These are phyloP conservation scores for Tanaodytes sp. DNA, from an alignment of 2,888 invertebrate genomes.

Conservation along the genomic window DNA sequence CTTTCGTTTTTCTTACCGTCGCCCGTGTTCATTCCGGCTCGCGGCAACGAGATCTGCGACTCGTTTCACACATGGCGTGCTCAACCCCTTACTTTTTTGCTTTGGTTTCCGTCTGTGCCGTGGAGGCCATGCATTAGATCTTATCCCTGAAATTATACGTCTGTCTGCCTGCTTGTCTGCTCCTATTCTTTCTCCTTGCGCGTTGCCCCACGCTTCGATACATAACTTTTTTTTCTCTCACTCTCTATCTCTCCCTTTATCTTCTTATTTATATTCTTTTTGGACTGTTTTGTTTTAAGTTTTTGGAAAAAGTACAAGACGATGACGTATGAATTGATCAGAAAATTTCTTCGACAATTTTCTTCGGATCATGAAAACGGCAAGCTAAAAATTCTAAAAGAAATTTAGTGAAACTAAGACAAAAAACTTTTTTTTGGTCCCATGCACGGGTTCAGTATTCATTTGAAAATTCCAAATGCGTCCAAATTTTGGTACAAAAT, in stretches of 20 bases:
- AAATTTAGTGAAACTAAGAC: no score
- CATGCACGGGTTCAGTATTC: no score
- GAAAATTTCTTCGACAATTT: no score
- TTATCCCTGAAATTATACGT: conserved; percentile 72
- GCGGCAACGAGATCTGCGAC: conserved; percentile 38
- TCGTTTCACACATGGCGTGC: conserved; percentile 54
- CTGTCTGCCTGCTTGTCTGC: conserved; percentile 69
- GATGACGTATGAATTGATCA: conserved; percentile 23
- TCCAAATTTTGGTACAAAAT: no score
- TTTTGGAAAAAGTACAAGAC: no score
- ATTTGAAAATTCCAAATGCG: no score
- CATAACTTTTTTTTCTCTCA: conserved; percentile 20
- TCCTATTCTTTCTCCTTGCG: conserved; percentile 60
- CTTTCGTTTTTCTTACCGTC: conserved; percentile 21
- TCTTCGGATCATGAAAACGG: no score
- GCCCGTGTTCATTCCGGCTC: conserved; percentile 17
- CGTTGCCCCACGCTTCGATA: conserved; percentile 61
- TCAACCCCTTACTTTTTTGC: conserved; percentile 57
- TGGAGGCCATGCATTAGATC: conserved; percentile 68
- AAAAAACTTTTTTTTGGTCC: no score
- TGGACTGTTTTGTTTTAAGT: no score
- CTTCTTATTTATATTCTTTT: no score
- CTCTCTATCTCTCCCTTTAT: no score
- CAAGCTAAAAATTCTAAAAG: no score
- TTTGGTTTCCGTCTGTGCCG: conserved; percentile 70